Conservation (phyloP, 2,888 invertebrate species). For the Caenorhabditis sp. region DNA sequence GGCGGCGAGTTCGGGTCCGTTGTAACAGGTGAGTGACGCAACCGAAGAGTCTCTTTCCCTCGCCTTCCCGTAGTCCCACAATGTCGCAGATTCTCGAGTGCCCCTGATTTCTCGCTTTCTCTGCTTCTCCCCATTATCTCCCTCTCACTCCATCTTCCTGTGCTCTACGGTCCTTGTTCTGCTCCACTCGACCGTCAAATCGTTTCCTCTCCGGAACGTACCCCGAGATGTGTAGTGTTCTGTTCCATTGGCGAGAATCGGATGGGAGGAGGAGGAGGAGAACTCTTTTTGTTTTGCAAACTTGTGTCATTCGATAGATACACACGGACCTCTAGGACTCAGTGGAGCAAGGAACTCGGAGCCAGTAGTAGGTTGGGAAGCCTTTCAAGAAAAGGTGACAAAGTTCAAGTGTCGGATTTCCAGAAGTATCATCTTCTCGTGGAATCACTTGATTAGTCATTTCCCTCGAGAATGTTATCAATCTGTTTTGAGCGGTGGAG, state of each 20-base stretch:
- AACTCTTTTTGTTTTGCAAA: conserved; percentile 40
- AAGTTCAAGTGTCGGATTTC: conserved; percentile 5
- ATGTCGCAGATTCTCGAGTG: conserved; percentile 49
- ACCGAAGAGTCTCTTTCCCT: conserved; percentile 35
- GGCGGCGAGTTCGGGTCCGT: conserved; percentile 43
- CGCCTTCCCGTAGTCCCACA: conserved; percentile 37
- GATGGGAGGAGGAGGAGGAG: conserved; percentile 2
- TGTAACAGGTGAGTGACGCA: conserved; percentile 58
- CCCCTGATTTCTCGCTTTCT: conserved; percentile 42
- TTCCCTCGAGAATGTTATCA: no score
- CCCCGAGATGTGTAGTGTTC: background rate
- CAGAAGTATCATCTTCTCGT: background rate
- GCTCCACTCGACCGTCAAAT: background rate
- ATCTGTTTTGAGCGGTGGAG: no score
- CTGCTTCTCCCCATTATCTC: conserved; percentile 16
- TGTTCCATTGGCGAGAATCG: background rate
- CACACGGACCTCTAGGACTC: conserved; percentile 30
- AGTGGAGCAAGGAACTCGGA: conserved; percentile 2
- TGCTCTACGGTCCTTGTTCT: background rate
- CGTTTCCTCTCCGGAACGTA: conserved; percentile 2
- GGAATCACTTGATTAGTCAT: background rate
- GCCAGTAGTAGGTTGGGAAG: background rate
- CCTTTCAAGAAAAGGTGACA: background rate
- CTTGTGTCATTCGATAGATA: conserved; percentile 45
- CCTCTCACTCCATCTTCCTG: conserved; percentile 32